Percentiles rank a stretch among this genome's conserved stretches.
Evolutionary conservation across 2,888 invertebrate species (phyloP).

Genomic region (Protonemura montana): DNA sequence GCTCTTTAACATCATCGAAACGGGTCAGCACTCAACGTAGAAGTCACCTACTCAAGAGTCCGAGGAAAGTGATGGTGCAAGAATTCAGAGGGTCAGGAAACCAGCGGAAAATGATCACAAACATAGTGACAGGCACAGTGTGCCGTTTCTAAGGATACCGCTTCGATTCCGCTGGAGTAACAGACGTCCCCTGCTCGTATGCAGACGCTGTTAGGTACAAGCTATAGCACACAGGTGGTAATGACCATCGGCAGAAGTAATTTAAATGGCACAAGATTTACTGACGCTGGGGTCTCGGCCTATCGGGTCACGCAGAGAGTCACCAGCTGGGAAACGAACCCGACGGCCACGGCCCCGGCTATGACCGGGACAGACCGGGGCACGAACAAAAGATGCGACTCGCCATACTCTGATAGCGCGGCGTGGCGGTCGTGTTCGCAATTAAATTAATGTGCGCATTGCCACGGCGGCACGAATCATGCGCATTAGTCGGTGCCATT

Average conservation of each 20-base stretch:
- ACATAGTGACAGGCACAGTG: no score
- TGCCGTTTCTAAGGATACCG: no score
- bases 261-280: constrained; percentile 45
- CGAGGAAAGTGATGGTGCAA: no score
- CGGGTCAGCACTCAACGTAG: no score
- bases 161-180: no score
- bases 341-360: background rate
- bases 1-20: no score
- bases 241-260: background rate
- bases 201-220: no score
- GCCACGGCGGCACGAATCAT: background rate
- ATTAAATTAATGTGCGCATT: constrained; percentile 39
- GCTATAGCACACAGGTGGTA: constrained; percentile 15
- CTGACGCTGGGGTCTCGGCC: constrained; percentile 40
- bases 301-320: constrained; percentile 42
- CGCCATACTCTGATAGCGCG: background rate
- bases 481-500: constrained; percentile 19
- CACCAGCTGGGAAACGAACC: constrained; percentile 24
- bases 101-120: no score
- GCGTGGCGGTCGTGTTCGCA: constrained; percentile 40
- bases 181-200: no score
- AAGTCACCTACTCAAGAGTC: no score
- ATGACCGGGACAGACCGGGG: background rate
- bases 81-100: no score
- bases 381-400: background rate